Base-by-base conservation (phyloP, 2,113 vertebrate species). In the Oncorhynchus kisutch region DNA sequence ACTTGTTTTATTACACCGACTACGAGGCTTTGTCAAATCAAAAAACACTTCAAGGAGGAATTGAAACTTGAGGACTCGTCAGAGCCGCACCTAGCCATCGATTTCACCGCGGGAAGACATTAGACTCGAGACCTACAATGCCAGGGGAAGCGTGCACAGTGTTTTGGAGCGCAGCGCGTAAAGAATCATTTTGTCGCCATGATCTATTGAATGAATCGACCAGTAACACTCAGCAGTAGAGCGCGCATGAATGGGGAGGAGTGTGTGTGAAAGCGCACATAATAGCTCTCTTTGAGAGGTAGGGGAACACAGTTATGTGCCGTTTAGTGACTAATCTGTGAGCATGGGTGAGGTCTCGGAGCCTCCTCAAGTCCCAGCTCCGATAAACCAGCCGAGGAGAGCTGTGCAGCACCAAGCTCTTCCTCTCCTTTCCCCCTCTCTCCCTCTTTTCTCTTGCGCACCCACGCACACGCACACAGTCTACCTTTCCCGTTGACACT, bases 301-400 rank as follows among this genome's bases (percentile, higher is more conserved):
- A 88, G 92, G 94, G 94, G 95, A 95, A 95, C 94, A 93, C 95
- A 96, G 96, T 97, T 96, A 96, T 93, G 91, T 93, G 92, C 94
- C 95, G 94, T 97, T 96, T 94, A 95, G 94, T 93, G 92, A 94
- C 95, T 96, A 96, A 97, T 97, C 96, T 95, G 89, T 86, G 91
- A 91, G 92, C 91, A 94, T 94, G 95, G 93, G 94, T 93, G 85
- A 90, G 88, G 90, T 94, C 95, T 95, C 95, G 77, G 89, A 92
- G 95, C 94, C 88, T 94, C 94, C 92, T 91, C 94, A 93, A 96
- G 95, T 96, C 95, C 96, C 95, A 93, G 91, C 94, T 90, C 93
- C 82, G 95, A 97, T 96, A 96, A 96, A 95, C 80, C 77, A 88
- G 77, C 79, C 72, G 77, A 80, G 39, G 39, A 82, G 60, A 73